Evolutionary conservation across 2,113 vertebrate species (phyloP).

Genomic region (Ovis canadensis): DNA sequence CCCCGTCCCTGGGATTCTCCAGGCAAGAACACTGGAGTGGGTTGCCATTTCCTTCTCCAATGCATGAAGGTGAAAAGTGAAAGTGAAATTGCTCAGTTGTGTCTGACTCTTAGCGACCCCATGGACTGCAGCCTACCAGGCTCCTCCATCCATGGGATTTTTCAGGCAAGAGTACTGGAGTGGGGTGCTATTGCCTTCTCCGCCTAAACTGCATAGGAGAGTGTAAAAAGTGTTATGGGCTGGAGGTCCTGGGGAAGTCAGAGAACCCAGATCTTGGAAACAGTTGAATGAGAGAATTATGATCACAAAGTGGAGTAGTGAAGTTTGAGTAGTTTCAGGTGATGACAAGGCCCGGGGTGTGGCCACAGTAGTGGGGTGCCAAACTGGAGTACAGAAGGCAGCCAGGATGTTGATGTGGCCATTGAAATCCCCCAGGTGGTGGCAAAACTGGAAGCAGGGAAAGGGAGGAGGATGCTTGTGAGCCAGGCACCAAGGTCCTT

Average conservation of each 20-base stretch:
- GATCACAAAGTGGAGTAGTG: not conserved
- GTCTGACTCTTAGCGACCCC: no score
- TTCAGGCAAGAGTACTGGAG: no score
- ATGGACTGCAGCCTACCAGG: no score
- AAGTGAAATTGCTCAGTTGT: no score
- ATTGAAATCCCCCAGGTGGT: not conserved
- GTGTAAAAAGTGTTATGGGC: not conserved
- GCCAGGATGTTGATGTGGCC: not conserved
- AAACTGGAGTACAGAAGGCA: not conserved
- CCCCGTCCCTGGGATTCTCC: no score
- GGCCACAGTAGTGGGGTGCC: not conserved
- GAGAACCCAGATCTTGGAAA: not conserved
- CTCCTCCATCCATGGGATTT: no score
- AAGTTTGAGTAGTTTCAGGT: not conserved
- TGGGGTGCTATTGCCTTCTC: no score
- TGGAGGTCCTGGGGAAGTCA: not conserved
- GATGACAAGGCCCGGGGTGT: not conserved
- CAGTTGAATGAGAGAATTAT: not conserved
- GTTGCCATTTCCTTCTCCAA: no score
- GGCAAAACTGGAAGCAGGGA: not conserved
- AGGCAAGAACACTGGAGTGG: no score
- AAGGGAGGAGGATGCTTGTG: not conserved
- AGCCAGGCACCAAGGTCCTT: not conserved
- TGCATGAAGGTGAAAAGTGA: no score
- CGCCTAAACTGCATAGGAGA: not conserved